Conservation (phyloP, 2,113 vertebrate species). For the Macquaria ambigua region DNA sequence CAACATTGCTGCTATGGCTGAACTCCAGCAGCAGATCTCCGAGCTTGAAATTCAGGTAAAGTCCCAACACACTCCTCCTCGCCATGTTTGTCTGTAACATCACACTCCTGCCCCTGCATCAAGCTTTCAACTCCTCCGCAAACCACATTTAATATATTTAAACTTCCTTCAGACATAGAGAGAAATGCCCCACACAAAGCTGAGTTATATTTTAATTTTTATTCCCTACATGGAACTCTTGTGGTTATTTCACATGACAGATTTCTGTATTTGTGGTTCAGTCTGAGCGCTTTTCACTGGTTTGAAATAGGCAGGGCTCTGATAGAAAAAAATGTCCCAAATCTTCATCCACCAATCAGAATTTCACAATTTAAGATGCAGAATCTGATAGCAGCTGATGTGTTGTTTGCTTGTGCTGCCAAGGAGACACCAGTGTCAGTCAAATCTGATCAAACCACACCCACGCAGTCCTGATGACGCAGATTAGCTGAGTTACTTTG, state of each 20-base stretch:
- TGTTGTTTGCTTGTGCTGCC: constrained; percentile 36
- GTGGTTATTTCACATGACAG: not conserved
- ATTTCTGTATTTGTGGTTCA: constrained; percentile 21
- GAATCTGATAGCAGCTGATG: constrained; percentile 16
- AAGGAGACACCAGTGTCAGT: not conserved
- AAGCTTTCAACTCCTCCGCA: constrained; percentile 10
- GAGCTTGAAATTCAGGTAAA: constrained; percentile 98
- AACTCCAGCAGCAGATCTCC: constrained; percentile 96
- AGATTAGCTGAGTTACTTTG: not conserved
- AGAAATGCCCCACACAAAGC: not conserved
- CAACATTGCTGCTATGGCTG: constrained; percentile 96
- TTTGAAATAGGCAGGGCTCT: constrained; percentile 2
- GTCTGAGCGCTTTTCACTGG: not conserved
- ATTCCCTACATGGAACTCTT: not conserved
- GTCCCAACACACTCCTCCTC: not conserved
- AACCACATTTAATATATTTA: constrained; percentile 15
- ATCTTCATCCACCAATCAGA: not conserved
- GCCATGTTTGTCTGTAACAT: not conserved
- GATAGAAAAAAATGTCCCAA: not conserved
- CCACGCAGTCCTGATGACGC: not conserved
- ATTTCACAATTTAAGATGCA: not conserved
- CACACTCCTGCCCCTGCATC: constrained; percentile 1
- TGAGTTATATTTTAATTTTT: not conserved
- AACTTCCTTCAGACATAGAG: constrained; percentile 1
- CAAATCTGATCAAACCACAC: constrained; percentile 22